Evolutionary conservation across 2,113 vertebrate genomes (phyloP), one percentile per base, ranked within the genome.

Genomic region (Myrmecobius fasciatus): DNA sequence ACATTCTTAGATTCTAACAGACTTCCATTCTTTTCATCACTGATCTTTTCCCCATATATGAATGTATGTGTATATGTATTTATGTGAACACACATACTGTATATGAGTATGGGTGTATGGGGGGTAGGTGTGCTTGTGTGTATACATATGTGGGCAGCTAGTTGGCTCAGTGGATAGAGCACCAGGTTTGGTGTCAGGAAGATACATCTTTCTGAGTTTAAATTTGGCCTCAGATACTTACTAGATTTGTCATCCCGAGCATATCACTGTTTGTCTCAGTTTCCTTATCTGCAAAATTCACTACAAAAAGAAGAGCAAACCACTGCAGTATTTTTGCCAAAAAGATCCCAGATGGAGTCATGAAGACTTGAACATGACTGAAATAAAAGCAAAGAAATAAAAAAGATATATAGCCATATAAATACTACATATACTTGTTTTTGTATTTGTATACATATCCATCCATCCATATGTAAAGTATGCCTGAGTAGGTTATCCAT

Each of bases 61-160:
- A 43, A 83, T 83, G 20, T 43, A 0, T 8, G 24, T 83, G 7
- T 83, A 6, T 83, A 10, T 83, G 2, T 83, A 22, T n/a, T 6
- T 75, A n/a, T 75, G 14, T 75, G 31, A 8, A 60, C 8, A 31
- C 56, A 60, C 56, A 60, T 10, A 60, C 56, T 67, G 3, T 67
- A 14, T 20, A 14, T n/a, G 4, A n/a, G 1, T 67, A 5, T n/a
- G 0, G 36, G 1, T 75, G 1, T 75, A 1, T 75, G 2, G n/a
- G 17, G 6, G 36, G 36, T n/a, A n/a, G 1, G 0, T n/a, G 24
- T 43, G 2, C 1, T 0, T 43, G 1, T 24, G 8, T 8, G 8
- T 6, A n/a, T 43, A n/a, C 1, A 20, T 83, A 43, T 43, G 1
- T 14, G 31, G 12, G 31, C 60, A 67, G 31, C 60, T 17, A 67